Evolutionary conservation across 2,888 invertebrate genomes (phyloP), one percentile per base, ranked within the genome.

Genomic region (Cerastis leucographa): DNA sequence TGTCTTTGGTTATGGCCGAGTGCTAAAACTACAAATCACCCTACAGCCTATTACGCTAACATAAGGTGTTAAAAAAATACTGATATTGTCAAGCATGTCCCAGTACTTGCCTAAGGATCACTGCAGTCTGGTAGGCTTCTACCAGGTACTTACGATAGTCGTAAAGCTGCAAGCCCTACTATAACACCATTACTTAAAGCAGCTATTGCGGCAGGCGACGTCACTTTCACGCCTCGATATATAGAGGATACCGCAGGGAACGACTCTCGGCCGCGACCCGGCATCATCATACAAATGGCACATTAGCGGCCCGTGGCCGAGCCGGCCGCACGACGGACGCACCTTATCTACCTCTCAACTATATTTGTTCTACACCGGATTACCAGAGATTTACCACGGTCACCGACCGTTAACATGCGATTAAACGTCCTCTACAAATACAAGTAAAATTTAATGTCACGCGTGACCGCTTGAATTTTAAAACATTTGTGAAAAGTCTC

Each of bases 271-370:
- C 84, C 87, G 89, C 85, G 86, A 85, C 87, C 88, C 86, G 88
- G 88, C 95, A 96, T 96, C 96, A 96, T 91, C 96, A 96, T 96
- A 96, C 94, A 96, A 96, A 96, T 96, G 95, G 96, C 91, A 91
- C 95, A 96, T 96, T 96, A 96, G 91, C 93, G 91, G 91, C 92
- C 93, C 91, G 91, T 90, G 90, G 88, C 90, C 90, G 83, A 82
- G 75, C 81, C 78, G 83, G 76, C 81, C 84, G 78, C 70, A 61
- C 90, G 89, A 92, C 92, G 95, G 95, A 95, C 96, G 93, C 94
- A 93, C 95, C 96, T 96, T 96, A 96, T 96, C 96, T 94, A 91
- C 94, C 93, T 93, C 94, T 95, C 93, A 94, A 95, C 96, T 96
- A 95, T 96, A 96, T 96, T 96, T 96, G 96, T 94, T 95, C 95